These are phyloP conservation scores for Apostichopus japonicus DNA, from an alignment of 35 echinoderm and acorn worm genomes.

Conservation along the genomic window DNA sequence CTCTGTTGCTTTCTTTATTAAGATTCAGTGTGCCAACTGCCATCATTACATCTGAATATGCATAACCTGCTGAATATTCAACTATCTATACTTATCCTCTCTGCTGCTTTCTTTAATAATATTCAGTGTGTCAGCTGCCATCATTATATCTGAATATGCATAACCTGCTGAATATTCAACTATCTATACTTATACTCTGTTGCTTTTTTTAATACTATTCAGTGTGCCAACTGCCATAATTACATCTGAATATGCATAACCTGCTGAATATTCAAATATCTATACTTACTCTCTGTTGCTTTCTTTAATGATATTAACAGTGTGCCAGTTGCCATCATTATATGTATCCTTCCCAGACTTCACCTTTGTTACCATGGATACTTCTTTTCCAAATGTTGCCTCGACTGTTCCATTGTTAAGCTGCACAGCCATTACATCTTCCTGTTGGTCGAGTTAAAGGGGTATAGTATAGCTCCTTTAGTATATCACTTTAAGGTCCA, in stretches of 20 bases:
- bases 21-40: too few relatives aligned
- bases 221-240: constrained; percentile 76
- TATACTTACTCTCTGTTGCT: constrained; percentile 17
- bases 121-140: too few relatives aligned
- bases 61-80: too few relatives aligned
- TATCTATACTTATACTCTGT: background rate
- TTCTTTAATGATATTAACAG: constrained; percentile 35
- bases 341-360: constrained; percentile 28
- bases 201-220: constrained; percentile 19
- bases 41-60: too few relatives aligned
- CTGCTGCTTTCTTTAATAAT: too few relatives aligned
- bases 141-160: too few relatives aligned
- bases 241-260: background rate
- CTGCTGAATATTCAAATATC: background rate
- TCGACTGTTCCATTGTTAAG: constrained; percentile 51
- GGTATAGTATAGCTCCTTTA: too few relatives aligned
- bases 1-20: too few relatives aligned
- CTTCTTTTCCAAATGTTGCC: constrained; percentile 19
- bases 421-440: background rate
- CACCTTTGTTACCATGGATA: background rate
- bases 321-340: constrained; percentile 78
- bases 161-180: background rate
- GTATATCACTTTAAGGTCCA: too few relatives aligned
- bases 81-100: too few relatives aligned
- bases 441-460: background rate